Conservation (phyloP, 1,140 invertebrate species). For the Dysdera silvatica region DNA sequence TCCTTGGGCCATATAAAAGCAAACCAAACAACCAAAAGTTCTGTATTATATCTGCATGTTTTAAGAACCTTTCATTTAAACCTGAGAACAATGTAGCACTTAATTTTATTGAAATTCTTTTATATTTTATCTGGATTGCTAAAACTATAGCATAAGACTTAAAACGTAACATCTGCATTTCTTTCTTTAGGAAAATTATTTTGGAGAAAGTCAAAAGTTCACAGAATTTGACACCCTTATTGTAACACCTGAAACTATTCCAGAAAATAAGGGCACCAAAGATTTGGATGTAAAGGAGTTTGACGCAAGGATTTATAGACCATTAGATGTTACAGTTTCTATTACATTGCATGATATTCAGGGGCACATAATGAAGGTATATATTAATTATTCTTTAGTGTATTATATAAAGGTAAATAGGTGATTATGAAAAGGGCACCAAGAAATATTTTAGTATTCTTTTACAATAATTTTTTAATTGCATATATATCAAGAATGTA, state of each 20-base stretch:
- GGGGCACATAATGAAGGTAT: constrained; percentile 76
- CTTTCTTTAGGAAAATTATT: constrained; percentile 73
- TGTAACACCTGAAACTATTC: constrained; percentile 24
- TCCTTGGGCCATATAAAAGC: no score
- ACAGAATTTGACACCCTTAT: constrained; percentile 74
- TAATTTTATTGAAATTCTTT: no score
- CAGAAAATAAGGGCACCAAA: constrained; percentile 32
- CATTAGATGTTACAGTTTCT: constrained; percentile 81
- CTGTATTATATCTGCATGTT: no score
- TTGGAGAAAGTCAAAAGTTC: constrained; percentile 88
- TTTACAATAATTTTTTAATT: neutral
- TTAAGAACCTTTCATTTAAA: no score
- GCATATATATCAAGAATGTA: neutral
- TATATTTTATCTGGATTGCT: no score
- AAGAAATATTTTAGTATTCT: no score
- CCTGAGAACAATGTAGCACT: no score
- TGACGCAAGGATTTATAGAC: constrained; percentile 77
- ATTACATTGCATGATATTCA: constrained; percentile 93
- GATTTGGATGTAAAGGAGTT: constrained; percentile 43
- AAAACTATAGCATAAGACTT: no score
- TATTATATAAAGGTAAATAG: neutral
- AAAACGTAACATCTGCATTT: no score
- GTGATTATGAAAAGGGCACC: neutral
- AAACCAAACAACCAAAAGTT: no score
- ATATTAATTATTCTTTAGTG: constrained; percentile 3